Conservation (phyloP, 2,797 vertebrate species). For the Sebastes ruberrimus region DNA sequence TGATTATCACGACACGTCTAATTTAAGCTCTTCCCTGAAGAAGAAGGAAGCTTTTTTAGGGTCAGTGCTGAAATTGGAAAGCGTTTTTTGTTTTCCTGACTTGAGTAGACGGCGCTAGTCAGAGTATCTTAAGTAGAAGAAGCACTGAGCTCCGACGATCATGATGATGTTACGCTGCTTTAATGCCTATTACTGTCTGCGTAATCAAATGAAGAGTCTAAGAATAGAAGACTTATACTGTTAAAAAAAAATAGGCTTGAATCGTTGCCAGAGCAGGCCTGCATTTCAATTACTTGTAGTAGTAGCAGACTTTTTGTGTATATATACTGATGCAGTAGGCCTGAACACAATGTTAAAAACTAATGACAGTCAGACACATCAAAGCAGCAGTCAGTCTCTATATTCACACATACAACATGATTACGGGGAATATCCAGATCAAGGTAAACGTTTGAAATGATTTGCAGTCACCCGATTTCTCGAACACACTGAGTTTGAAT, state of each 20-base stretch:
- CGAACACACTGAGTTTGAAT: background rate
- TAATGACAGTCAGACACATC: background rate
- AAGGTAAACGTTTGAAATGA: background rate
- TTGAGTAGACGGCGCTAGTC: background rate
- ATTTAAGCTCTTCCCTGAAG: conserved; percentile 5
- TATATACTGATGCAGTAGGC: background rate
- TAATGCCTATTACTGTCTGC: conserved; percentile 13
- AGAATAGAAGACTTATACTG: conserved; percentile 28
- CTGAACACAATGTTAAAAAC: conserved; percentile 2
- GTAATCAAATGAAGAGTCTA: conserved; percentile 37
- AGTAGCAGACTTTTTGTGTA: background rate
- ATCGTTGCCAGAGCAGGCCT: background rate
- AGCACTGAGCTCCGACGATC: conserved; percentile 8
- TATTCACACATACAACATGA: background rate
- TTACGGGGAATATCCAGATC: background rate
- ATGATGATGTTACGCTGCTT: conserved; percentile 1
- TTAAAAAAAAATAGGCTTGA: background rate
- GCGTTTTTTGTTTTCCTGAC: background rate
- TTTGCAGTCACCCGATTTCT: background rate
- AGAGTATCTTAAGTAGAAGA: background rate
- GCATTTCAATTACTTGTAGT: background rate
- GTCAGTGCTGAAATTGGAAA: background rate
- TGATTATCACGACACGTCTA: conserved; percentile 32
- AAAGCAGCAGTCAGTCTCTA: background rate
- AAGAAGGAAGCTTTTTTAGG: background rate